Evolutionary conservation across 1,140 invertebrate species (phyloP).

Genomic region (Microplitis demolitor): DNA sequence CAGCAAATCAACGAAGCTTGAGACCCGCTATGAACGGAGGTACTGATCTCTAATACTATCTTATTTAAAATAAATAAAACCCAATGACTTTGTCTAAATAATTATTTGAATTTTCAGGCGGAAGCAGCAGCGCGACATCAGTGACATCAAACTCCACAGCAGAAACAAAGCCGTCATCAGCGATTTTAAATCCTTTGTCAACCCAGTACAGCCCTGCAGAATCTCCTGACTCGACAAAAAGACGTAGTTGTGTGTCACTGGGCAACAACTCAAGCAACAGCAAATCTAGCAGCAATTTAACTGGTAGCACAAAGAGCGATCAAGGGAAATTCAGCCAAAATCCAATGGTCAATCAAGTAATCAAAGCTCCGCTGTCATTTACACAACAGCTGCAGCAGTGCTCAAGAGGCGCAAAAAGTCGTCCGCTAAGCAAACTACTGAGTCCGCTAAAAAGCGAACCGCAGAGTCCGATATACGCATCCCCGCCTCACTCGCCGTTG

Average conservation of each 20-base stretch:
- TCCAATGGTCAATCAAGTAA: slow-evolving; percentile 56
- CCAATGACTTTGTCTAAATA: slow-evolving; percentile 9
- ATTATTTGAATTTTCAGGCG: slow-evolving; percentile 43
- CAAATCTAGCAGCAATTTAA: slow-evolving; percentile 75
- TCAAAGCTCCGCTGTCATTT: slow-evolving; percentile 67
- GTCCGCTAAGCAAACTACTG: slow-evolving; percentile 67
- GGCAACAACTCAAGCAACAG: slow-evolving; percentile 74
- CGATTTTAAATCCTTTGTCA: slow-evolving; percentile 64
- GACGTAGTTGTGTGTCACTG: slow-evolving; percentile 74
- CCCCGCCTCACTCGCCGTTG: slow-evolving; percentile 81
- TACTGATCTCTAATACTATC: slow-evolving; percentile 1
- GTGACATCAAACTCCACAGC: slow-evolving; percentile 69
- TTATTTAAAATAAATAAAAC: neutral
- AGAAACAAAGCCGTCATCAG: slow-evolving; percentile 73
- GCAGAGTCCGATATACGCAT: slow-evolving; percentile 81
- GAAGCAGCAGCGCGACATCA: slow-evolving; percentile 67
- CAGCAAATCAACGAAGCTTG: slow-evolving; percentile 55
- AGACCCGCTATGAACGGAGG: slow-evolving; percentile 49
- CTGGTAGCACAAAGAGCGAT: slow-evolving; percentile 69
- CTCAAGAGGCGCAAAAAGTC: slow-evolving; percentile 64
- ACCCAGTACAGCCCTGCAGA: slow-evolving; percentile 63
- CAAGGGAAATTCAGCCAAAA: slow-evolving; percentile 64
- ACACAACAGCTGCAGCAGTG: slow-evolving; percentile 79
- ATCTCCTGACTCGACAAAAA: slow-evolving; percentile 70
- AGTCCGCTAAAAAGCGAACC: slow-evolving; percentile 76